Evolutionary conservation across 2,113 vertebrate genomes (phyloP).

Genomic region (Pipra filicauda): DNA sequence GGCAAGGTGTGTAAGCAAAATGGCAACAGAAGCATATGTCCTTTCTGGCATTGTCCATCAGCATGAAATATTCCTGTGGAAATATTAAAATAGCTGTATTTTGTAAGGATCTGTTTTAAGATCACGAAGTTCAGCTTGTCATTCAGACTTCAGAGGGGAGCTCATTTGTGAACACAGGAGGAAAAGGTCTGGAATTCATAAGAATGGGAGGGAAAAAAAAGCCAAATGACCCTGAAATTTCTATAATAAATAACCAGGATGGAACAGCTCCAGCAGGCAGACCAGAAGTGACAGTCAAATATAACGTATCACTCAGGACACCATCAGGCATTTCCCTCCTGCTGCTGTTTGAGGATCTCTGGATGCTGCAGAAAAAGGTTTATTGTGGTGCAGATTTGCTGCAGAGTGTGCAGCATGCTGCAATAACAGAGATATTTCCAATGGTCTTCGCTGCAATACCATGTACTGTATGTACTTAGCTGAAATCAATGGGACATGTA

Average conservation of each 20-base stretch:
- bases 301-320: conserved; percentile 10
- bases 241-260: neutral
- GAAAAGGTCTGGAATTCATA: conserved; percentile 43
- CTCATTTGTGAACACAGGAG: neutral
- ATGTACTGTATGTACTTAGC: conserved; percentile 62
- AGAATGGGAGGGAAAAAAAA: neutral
- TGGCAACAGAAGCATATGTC: neutral
- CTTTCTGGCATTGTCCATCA: neutral
- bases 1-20: neutral
- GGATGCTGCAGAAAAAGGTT: conserved; percentile 41
- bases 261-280: conserved; percentile 15
- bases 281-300: conserved; percentile 18
- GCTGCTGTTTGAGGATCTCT: conserved; percentile 29
- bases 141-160: conserved; percentile 28
- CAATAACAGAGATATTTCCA: conserved; percentile 53
- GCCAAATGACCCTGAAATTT: neutral
- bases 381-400: conserved; percentile 57
- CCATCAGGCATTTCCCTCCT: conserved; percentile 1
- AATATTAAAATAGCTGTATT: neutral
- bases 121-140: conserved; percentile 26
- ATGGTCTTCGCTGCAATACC: conserved; percentile 11
- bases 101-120: neutral
- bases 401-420: conserved; percentile 47
- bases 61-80: neutral
- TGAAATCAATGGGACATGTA: conserved; percentile 71